Base-by-base conservation (phyloP, 2,888 invertebrate genomes). In the Phragmatobia fuliginosa region DNA sequence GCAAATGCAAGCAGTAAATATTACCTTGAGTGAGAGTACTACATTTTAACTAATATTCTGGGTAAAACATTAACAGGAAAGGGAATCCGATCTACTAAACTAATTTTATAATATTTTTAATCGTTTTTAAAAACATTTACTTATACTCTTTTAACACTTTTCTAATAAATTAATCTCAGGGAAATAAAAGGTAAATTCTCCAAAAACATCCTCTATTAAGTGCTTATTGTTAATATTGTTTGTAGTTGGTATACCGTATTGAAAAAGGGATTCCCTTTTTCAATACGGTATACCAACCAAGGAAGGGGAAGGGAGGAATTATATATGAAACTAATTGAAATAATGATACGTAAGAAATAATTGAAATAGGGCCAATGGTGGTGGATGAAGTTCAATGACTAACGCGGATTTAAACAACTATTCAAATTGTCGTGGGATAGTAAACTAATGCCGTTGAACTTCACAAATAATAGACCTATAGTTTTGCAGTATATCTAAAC, bases 391-490 rank as follows among this genome's bases (percentile, higher is more conserved):
- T 66, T 70, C 70, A 66, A 56, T 63, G 45, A 41, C 56, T 62
- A 36, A 11, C 21, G 60, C 45, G 41, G 68, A 45, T 66, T 66
- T 31, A n/a, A n/a, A n/a, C n/a, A n/a, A n/a, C n/a, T 71, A 67
- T 52, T 61, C 10, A 69, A 67, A 69, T 68, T 62, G 72, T 64
- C 76, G 79, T 80, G 81, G 58, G 78, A 79, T 62, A 32, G 36
- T 38, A 63, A 56, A 38, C 36, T 45, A 67, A 36, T 67, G 74
- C 62, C 70, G 33, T 73, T 76, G 71, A 80, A 80, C 73, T 73
- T 68, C 75, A 32, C 6, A n/a, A 52, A 77, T 66, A 73, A 75
- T 79, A 64, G 61, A 25, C 67, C 36, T 45, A 45, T 16, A 21
- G 36, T 56, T 66, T 62, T 61, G 36, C 60, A 25, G 28, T 32